phyloP scores from a whole-genome alignment of 2,113 vertebrate genomes.

The Platycercus adscitus region DNA sequence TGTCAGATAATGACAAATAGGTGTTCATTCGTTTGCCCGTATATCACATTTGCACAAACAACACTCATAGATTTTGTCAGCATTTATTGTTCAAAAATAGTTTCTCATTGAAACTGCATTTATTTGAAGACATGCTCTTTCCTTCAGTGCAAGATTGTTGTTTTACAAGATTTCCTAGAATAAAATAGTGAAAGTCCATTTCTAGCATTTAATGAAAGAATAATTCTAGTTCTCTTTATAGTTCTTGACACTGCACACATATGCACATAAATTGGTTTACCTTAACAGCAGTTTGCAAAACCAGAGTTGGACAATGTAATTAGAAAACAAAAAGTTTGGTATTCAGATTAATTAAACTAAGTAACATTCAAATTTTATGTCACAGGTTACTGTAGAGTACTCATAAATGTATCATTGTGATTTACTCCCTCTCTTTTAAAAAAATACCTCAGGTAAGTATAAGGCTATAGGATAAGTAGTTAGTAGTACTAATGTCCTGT shows the following conservation, averaged over 20 bases:
- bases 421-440: not conserved
- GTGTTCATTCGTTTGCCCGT: not conserved
- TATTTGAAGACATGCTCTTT: not conserved
- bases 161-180: not conserved
- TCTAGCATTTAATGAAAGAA: not conserved
- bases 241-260: not conserved
- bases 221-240: not conserved
- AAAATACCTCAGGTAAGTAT: not conserved
- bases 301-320: not conserved
- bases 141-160: not conserved
- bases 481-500: not conserved
- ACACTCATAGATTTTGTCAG: not conserved
- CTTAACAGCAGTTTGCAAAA: not conserved
- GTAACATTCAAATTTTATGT: not conserved
- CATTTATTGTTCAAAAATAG: not conserved
- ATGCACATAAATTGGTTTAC: not conserved
- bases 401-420: not conserved
- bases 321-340: not conserved
- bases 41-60: not conserved
- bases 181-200: not conserved
- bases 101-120: not conserved
- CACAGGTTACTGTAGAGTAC: not conserved
- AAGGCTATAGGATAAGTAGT: not conserved
- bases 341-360: not conserved
- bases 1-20: not conserved